Conservation (phyloP, 1,140 invertebrate species). For the Pseudomyrmex sp. region DNA sequence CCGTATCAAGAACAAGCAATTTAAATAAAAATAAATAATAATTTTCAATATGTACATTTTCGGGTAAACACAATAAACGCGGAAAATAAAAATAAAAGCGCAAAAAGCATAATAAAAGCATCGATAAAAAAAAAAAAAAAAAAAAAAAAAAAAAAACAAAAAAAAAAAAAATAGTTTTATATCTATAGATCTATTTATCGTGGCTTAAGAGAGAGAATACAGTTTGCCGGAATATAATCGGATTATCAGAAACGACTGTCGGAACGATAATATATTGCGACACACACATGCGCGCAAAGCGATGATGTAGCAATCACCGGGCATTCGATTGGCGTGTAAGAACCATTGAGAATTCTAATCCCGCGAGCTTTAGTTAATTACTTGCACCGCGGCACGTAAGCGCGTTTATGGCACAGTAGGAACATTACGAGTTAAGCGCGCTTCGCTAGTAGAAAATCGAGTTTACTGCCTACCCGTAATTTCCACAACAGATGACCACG, state of each 20-base stretch:
- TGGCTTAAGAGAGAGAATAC: not conserved
- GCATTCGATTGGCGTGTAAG: not conserved
- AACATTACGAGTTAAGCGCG: constrained; percentile 3
- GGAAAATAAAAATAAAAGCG: too few species aligned
- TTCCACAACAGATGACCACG: constrained; percentile 11
- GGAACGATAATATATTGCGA: not conserved
- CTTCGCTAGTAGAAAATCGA: constrained; percentile 9
- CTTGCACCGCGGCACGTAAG: not conserved
- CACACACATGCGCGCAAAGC: not conserved
- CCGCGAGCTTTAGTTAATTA: constrained; percentile 6
- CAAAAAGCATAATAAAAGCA: too few species aligned
- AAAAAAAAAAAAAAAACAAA: constrained; percentile 7
- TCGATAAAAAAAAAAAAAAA: too few species aligned
- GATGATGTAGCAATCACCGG: not conserved
- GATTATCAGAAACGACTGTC: not conserved
- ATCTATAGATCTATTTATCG: not conserved
- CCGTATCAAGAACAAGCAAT: too few species aligned
- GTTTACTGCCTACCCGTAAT: constrained; percentile 26
- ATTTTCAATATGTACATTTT: too few species aligned
- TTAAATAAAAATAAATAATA: too few species aligned
- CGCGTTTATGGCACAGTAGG: not conserved
- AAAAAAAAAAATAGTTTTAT: not conserved
- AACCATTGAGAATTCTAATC: constrained; percentile 4
- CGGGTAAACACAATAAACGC: too few species aligned
- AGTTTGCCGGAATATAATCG: not conserved